phyloP scores from a whole-genome alignment of 2,888 invertebrate species.

The Neria commutata region DNA sequence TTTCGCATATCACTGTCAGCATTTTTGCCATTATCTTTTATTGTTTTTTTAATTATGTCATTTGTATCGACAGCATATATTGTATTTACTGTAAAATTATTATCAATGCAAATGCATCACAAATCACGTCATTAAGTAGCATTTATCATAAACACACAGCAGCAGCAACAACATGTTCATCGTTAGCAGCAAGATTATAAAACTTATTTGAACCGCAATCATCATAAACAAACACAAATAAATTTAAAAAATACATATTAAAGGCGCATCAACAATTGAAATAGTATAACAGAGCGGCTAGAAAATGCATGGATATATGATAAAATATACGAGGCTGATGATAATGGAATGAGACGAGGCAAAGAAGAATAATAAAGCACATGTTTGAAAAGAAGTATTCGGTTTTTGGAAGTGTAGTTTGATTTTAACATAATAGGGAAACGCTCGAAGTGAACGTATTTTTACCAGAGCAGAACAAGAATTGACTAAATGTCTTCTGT shows the following conservation, averaged over 20 bases:
- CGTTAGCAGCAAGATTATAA: too few relatives aligned
- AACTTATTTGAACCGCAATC: too few relatives aligned
- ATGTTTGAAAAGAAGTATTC: conserved; percentile 52
- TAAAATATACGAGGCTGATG: conserved; percentile 21
- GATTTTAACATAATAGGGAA: not conserved
- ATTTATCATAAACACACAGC: not conserved
- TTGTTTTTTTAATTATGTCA: too few relatives aligned
- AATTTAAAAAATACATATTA: conserved; percentile 17
- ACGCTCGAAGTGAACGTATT: too few relatives aligned
- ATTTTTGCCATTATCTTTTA: too few relatives aligned
- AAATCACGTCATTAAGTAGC: not conserved
- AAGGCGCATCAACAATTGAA: conserved; percentile 29
- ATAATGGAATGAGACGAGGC: conserved; percentile 15
- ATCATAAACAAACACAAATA: conserved; percentile 26
- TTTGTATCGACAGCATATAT: too few relatives aligned
- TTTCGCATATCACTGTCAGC: too few relatives aligned
- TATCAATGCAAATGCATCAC: too few relatives aligned
- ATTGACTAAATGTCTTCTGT: too few relatives aligned
- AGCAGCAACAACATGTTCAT: conserved; percentile 20
- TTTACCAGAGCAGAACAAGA: too few relatives aligned
- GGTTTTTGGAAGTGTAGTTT: not conserved
- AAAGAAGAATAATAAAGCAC: conserved; percentile 57
- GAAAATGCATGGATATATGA: conserved; percentile 25
- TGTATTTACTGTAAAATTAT: too few relatives aligned
- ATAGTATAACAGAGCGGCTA: conserved; percentile 15